Percentiles rank a stretch among this genome's conserved stretches.
phyloP scores from a whole-genome alignment of 2,888 invertebrate species.

The Acanthosepion lycidas region DNA sequence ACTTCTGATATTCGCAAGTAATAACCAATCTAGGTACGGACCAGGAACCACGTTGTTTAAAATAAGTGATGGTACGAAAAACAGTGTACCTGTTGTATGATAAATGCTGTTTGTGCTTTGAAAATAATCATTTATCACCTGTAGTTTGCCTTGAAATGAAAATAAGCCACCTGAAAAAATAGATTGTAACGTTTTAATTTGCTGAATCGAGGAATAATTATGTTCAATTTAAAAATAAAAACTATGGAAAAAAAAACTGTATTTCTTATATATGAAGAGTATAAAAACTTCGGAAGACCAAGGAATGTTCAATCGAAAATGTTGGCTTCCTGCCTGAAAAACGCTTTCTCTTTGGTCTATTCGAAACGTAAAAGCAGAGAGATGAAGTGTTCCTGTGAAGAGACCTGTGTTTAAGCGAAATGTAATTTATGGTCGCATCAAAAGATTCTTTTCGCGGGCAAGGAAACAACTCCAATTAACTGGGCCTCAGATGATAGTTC shows the following conservation, averaged over 20 bases:
- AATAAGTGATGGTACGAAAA: no score
- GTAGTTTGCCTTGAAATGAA: no score
- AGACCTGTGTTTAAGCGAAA: background rate
- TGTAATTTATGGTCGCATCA: background rate
- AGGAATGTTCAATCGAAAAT: background rate
- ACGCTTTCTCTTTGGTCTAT: background rate
- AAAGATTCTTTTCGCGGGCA: background rate
- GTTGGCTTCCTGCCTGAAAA: background rate
- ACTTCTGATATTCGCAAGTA: no score
- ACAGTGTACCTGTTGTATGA: no score
- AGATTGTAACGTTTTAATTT: no score
- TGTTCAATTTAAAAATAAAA: background rate
- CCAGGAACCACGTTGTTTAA: no score
- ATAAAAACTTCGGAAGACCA: background rate
- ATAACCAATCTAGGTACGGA: no score
- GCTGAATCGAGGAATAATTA: no score
- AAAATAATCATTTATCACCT: no score
- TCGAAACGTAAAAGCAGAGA: background rate
- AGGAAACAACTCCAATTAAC: slow-evolving; percentile 33
- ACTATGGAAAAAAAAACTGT: background rate
- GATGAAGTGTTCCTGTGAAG: background rate
- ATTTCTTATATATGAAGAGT: background rate
- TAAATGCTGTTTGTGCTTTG: no score
- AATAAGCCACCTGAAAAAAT: no score
- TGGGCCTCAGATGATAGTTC: background rate